Evolutionary conservation across 2,888 invertebrate species (phyloP), one percentile per base, ranked within the genome.

Genomic region (Strigamia crassipes): DNA sequence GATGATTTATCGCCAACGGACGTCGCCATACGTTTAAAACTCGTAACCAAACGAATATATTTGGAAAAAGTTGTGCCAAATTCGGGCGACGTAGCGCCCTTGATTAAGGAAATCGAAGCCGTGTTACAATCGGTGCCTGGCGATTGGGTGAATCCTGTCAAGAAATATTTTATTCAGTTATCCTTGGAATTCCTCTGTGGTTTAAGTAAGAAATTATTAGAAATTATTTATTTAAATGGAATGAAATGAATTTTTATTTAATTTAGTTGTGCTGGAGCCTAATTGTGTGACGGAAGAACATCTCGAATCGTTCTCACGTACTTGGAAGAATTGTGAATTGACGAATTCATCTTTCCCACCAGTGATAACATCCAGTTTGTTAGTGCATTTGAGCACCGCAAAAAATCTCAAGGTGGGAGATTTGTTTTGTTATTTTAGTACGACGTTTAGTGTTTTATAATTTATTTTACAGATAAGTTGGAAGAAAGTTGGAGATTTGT

Each of bases 131-230:
- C 73, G 8, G 27, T 73, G 12, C 2, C 27, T 2, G 73, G 31
- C 0, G 73, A 73, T 73, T 73, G 73, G 73, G 31, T 73, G 13
- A 27, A 27, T 31, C 73, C 73, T 73, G 5, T 73, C 8, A 73
- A 73, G 31, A 73, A 73, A 73, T 27, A 31, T 73, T 73, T 31
- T n/a, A n/a, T 73, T 73, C 73, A 73, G 31, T 73, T 73, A 73
- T 31, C 27, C 1, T 2, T 73, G 2, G 73, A 73, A 73, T 31
- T 73, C 31, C 13, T 73, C 15, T 31, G 31, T 27, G 73, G 73
- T 73, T 73, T 73, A 73, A 27, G 73, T 73, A 73, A 73, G 73
- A 56, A 9, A 8, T 56, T 56, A 18, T n/a, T n/a, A 18, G 9
- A 15, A 18, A 56, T n/a, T n/a, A n/a, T n/a, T n/a, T n/a, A 18